A percentile compares a stretch with the other conserved stretches of the same genome.
Evolutionary conservation across 2,888 invertebrate species (phyloP).

Genomic region (Euzophera pinguis): DNA sequence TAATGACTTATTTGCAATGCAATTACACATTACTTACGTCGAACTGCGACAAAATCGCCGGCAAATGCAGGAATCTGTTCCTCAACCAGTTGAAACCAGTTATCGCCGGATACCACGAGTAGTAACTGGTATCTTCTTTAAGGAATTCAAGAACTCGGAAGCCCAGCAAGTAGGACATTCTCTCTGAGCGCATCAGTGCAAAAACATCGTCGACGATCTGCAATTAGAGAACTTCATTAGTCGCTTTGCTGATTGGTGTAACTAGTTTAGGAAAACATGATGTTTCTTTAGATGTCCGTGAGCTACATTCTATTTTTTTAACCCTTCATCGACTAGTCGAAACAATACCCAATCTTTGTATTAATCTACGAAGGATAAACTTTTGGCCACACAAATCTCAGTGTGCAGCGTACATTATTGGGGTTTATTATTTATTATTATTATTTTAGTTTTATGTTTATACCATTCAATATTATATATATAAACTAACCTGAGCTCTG

Average conservation of each 20-base stretch:
- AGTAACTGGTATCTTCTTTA: constrained; percentile 60
- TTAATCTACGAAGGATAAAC: too few relatives aligned
- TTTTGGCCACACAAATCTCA: too few relatives aligned
- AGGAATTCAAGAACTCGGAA: constrained; percentile 63
- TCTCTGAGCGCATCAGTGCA: constrained; percentile 61
- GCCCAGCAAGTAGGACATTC: constrained; percentile 46
- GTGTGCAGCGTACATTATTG: too few relatives aligned
- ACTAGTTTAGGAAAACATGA: neutral
- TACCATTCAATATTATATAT: too few relatives aligned
- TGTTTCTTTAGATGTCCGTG: neutral
- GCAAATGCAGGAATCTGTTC: constrained; percentile 61
- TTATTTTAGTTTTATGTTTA: too few relatives aligned
- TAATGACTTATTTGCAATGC: neutral
- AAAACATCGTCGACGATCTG: constrained; percentile 73
- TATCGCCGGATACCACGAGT: constrained; percentile 67
- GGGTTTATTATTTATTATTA: too few relatives aligned
- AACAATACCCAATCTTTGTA: too few relatives aligned
- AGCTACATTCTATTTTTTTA: too few relatives aligned
- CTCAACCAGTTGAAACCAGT: constrained; percentile 64
- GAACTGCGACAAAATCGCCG: constrained; percentile 43
- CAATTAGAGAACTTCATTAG: constrained; percentile 18
- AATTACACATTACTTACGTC: constrained; percentile 46
- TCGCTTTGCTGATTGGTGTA: neutral
- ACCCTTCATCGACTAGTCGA: too few relatives aligned
- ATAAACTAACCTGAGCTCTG: constrained; percentile 82